These are phyloP conservation scores for Danio jaintianensis DNA, from an alignment of 2,797 vertebrate genomes.

Conservation along the genomic window DNA sequence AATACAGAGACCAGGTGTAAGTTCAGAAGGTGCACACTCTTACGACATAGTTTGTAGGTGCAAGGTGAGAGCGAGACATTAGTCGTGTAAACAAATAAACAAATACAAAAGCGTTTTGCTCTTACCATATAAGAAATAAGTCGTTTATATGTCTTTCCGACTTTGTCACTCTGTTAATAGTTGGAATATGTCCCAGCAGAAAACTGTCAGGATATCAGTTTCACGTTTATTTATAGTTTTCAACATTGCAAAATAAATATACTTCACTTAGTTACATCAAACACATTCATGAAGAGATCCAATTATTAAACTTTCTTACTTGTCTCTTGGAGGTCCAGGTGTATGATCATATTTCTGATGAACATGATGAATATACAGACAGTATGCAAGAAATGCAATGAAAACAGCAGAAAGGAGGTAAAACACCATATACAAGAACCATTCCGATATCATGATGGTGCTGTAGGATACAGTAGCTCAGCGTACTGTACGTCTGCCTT, in stretches of 20 bases:
- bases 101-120: not conserved
- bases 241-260: too few relatives aligned
- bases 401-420: constrained; percentile 54
- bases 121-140: constrained; percentile 71
- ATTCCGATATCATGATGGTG: constrained; percentile 61
- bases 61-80: not conserved
- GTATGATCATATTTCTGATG: constrained; percentile 89
- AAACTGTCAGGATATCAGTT: constrained; percentile 62
- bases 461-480: not conserved
- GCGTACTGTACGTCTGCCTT: not conserved
- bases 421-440: not conserved
- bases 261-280: not conserved
- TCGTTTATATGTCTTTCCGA: constrained; percentile 46
- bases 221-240: not conserved
- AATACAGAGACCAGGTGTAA: not conserved
- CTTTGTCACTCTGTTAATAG: constrained; percentile 22
- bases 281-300: not conserved
- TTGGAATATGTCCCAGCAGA: constrained; percentile 65
- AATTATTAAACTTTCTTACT: constrained; percentile 69
- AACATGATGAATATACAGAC: constrained; percentile 77
- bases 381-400: constrained; percentile 75
- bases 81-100: not conserved
- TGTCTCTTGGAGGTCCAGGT: constrained; percentile 86
- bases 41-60: not conserved
- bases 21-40: not conserved